Evolutionary conservation across 1,140 invertebrate genomes (phyloP).

Genomic region (Nautilus pompilius): DNA sequence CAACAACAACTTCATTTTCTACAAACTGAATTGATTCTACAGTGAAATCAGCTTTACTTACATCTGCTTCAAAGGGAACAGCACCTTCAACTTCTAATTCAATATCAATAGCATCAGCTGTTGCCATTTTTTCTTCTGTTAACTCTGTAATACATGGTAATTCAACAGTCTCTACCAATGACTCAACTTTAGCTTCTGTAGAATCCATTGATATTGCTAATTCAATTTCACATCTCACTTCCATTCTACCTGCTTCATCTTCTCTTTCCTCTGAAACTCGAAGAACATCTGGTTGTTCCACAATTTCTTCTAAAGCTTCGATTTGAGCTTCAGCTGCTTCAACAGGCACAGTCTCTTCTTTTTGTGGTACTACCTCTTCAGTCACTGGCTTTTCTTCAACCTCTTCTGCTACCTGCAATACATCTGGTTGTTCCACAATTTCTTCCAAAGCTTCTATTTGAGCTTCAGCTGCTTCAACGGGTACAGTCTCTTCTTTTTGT

Average conservation of each 20-base stretch:
- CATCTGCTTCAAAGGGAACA: not conserved
- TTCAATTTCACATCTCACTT: constrained; percentile 25
- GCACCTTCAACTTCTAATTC: too few relatives aligned
- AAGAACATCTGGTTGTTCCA: constrained; percentile 22
- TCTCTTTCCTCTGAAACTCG: constrained; percentile 15
- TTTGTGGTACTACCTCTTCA: too few relatives aligned
- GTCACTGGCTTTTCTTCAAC: too few relatives aligned
- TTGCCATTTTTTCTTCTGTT: constrained; percentile 19
- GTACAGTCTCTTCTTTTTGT: constrained; percentile 11
- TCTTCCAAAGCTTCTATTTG: constrained; percentile 6
- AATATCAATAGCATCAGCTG: too few relatives aligned
- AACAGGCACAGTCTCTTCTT: too few relatives aligned
- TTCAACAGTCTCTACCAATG: constrained; percentile 16
- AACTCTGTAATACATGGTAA: constrained; percentile 17
- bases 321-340: constrained; percentile 23
- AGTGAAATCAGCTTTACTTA: not conserved
- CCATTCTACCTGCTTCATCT: constrained; percentile 17
- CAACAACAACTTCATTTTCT: too few relatives aligned
- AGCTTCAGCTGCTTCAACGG: constrained; percentile 21
- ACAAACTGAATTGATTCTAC: not conserved
- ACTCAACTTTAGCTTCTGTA: constrained; percentile 18
- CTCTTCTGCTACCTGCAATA: too few relatives aligned
- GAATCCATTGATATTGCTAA: constrained; percentile 14
- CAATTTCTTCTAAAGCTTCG: constrained; percentile 16
- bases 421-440: constrained; percentile 16